These are phyloP conservation scores for Chrysolina haemoptera DNA, from an alignment of 2,888 invertebrate species.

Conservation along the genomic window DNA sequence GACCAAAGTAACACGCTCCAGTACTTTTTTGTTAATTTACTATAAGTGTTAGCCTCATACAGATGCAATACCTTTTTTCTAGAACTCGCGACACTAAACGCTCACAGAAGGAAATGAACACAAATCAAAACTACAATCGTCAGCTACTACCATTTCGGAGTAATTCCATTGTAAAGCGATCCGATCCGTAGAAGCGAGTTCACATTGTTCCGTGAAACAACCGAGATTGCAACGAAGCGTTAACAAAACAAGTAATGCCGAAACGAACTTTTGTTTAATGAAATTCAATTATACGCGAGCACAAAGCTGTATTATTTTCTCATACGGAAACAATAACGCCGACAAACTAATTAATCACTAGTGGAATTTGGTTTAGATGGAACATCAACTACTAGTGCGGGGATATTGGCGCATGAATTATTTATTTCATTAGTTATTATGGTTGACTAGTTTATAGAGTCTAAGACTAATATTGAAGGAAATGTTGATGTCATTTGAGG, in stretches of 20 bases:
- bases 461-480: not conserved
- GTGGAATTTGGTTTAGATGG: slow-evolving; percentile 7
- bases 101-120: not conserved
- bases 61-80: not conserved
- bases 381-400: slow-evolving; percentile 4
- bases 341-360: slow-evolving; percentile 18
- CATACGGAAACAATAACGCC: slow-evolving; percentile 5
- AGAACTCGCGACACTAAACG: not conserved
- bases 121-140: not conserved
- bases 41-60: not conserved
- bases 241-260: slow-evolving; percentile 35
- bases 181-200: slow-evolving; percentile 5
- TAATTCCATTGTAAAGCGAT: slow-evolving; percentile 17
- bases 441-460: not conserved
- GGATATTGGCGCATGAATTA: not conserved
- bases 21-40: too few species aligned
- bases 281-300: slow-evolving; percentile 43
- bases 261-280: slow-evolving; percentile 41
- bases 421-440: too few species aligned
- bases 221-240: slow-evolving; percentile 30
- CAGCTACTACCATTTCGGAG: slow-evolving; percentile 10
- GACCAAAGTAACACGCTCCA: too few species aligned
- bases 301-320: slow-evolving; percentile 29
- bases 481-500: not conserved
- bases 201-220: slow-evolving; percentile 18